These are phyloP conservation scores for Callyntrura guangdongensis DNA, from an alignment of 2,888 invertebrate species.

Conservation along the genomic window DNA sequence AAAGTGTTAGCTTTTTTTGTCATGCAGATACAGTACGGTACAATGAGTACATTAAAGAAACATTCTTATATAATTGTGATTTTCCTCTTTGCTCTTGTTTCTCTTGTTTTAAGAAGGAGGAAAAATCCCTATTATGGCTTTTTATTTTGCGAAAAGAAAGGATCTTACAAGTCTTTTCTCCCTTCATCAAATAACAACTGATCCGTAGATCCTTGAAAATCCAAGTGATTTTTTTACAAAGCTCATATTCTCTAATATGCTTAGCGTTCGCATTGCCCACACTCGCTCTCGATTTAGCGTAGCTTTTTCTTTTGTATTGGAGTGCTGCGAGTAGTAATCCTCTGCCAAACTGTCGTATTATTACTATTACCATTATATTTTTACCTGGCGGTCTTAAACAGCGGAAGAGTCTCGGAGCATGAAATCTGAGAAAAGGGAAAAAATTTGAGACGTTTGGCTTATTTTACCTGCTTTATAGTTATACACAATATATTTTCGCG, in stretches of 20 bases:
- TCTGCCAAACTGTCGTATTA: not conserved
- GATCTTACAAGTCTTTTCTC: slow-evolving; percentile 15
- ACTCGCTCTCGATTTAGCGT: no score
- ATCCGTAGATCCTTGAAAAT: slow-evolving; percentile 62
- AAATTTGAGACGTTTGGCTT: slow-evolving; percentile 32
- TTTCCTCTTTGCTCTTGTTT: slow-evolving; percentile 23
- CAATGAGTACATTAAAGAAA: slow-evolving; percentile 16
- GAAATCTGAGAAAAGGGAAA: slow-evolving; percentile 51
- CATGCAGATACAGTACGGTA: slow-evolving; percentile 16
- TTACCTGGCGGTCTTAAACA: not conserved
- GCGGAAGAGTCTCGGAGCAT: slow-evolving; percentile 46
- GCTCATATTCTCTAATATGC: not conserved
- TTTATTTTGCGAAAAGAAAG: not conserved
- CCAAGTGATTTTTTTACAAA: slow-evolving; percentile 33
- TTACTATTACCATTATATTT: not conserved
- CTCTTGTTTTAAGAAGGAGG: slow-evolving; percentile 10
- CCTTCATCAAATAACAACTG: slow-evolving; percentile 68
- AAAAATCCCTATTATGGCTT: not conserved
- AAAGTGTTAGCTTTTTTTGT: not conserved
- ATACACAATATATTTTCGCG: slow-evolving; percentile 31
- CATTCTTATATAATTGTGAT: slow-evolving; percentile 42
- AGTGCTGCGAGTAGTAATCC: not conserved
- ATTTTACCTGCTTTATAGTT: slow-evolving; percentile 28
- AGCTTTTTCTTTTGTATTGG: not conserved
- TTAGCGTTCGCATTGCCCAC: not conserved